Conservation (phyloP, 2,113 vertebrate genomes). For the Eonycteris spelaea region DNA sequence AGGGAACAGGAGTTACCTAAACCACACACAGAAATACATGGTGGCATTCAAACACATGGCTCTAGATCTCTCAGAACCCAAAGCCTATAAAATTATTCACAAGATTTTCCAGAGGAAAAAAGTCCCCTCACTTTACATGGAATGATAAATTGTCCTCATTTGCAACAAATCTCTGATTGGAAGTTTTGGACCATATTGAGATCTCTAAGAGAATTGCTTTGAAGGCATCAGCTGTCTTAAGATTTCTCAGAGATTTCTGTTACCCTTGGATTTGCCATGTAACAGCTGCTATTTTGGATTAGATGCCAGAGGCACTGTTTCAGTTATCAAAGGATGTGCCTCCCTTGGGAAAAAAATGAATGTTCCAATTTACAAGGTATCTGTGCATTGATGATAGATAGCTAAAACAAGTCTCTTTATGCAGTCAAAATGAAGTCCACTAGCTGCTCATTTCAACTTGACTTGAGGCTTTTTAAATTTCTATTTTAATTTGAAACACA, state of each 20-base stretch:
- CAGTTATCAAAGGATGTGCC: slow-evolving; percentile 12
- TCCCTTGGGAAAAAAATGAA: not conserved
- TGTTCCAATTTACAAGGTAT: not conserved
- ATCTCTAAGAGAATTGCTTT: not conserved
- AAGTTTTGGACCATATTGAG: not conserved
- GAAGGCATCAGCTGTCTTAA: not conserved
- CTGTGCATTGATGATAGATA: not conserved
- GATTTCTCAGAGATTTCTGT: not conserved
- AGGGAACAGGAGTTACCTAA: not conserved
- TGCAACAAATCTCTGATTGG: not conserved
- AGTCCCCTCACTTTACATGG: not conserved
- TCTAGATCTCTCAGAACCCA: slow-evolving; percentile 43
- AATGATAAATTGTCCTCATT: not conserved
- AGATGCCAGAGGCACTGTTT: not conserved
- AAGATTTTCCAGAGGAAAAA: slow-evolving; percentile 16
- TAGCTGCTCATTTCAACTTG: slow-evolving; percentile 45
- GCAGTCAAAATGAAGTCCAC: slow-evolving; percentile 44
- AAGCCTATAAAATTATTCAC: slow-evolving; percentile 32
- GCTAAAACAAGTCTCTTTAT: slow-evolving; percentile 24
- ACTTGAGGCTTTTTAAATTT: slow-evolving; percentile 56
- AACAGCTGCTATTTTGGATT: slow-evolving; percentile 19
- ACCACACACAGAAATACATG: not conserved
- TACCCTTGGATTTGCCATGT: not conserved
- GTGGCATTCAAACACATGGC: not conserved
- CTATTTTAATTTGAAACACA: slow-evolving; percentile 66